A percentile compares a stretch with the other conserved stretches of the same genome.
Evolutionary conservation across 2,888 invertebrate species (phyloP).

Genomic region (Drosophila diplacantha): DNA sequence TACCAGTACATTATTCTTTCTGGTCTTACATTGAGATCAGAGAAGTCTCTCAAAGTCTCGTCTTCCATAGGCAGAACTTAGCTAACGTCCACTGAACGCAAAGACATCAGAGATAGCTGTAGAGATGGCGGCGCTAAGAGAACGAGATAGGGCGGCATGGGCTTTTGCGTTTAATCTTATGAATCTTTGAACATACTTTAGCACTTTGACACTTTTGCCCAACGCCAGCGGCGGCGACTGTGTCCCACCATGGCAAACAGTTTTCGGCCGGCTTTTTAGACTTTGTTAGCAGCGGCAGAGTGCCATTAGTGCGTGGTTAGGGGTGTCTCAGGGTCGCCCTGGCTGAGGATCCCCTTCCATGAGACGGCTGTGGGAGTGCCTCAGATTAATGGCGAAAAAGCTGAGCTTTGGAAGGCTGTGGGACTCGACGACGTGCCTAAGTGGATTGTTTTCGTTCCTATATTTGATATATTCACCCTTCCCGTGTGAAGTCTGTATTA

Average conservation of each 20-base stretch:
- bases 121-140: not conserved
- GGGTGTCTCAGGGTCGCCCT: not conserved
- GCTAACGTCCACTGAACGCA: conserved; percentile 23
- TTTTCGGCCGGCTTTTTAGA: conserved; percentile 58
- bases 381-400: conserved; percentile 52
- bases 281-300: conserved; percentile 37
- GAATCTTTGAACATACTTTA: conserved; percentile 76
- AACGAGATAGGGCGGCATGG: conserved; percentile 23
- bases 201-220: conserved; percentile 71
- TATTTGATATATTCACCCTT: conserved; percentile 4
- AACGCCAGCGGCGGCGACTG: conserved; percentile 44
- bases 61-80: conserved; percentile 43
- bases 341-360: conserved; percentile 32
- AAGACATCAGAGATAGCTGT: conserved; percentile 16
- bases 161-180: conserved; percentile 65
- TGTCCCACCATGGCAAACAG: conserved; percentile 41
- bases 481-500: not conserved
- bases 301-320: conserved; percentile 46
- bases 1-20: not conserved
- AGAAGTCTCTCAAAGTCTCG: not conserved
- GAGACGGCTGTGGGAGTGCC: conserved; percentile 40
- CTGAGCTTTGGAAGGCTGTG: conserved; percentile 13
- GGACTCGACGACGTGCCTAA: conserved; percentile 49
- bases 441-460: conserved; percentile 39
- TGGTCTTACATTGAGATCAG: not conserved